These are phyloP conservation scores for Sciurus carolinensis DNA, from an alignment of 2,797 vertebrate genomes.

Conservation along the genomic window DNA sequence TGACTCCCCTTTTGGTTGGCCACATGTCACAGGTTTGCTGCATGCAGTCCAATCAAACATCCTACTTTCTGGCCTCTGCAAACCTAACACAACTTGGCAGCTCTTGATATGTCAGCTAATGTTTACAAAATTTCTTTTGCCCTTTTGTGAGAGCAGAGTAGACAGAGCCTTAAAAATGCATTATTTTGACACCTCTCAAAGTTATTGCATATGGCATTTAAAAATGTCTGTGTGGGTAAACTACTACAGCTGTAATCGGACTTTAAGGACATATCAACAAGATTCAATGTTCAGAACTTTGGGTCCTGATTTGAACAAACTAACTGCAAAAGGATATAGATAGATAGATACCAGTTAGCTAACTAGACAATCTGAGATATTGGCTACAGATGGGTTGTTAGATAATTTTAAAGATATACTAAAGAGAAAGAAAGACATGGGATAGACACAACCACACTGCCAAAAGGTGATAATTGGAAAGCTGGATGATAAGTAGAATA, in stretches of 20 bases:
- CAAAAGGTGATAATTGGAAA: background rate
- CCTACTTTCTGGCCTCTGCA: background rate
- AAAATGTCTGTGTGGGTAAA: background rate
- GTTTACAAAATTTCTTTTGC: slow-evolving; percentile 10
- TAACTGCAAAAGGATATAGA: background rate
- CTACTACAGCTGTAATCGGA: background rate
- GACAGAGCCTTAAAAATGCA: background rate
- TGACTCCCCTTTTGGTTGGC: background rate
- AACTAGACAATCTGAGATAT: background rate
- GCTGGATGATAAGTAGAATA: background rate
- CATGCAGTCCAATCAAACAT: background rate
- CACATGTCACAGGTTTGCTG: background rate
- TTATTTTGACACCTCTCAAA: background rate
- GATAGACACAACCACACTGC: background rate
- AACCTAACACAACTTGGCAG: background rate
- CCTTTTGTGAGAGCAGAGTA: background rate
- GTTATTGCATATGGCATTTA: background rate
- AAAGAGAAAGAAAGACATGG: background rate
- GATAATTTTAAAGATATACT: background rate
- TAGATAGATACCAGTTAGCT: background rate
- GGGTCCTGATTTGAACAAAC: slow-evolving; percentile 43
- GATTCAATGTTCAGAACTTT: slow-evolving; percentile 38
- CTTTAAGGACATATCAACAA: background rate
- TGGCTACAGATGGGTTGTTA: background rate
- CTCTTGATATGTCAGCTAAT: slow-evolving; percentile 6